Evolutionary conservation across 2,113 vertebrate species (phyloP), one percentile per base, ranked within the genome.

Genomic region (Osmerus eperlanus): DNA sequence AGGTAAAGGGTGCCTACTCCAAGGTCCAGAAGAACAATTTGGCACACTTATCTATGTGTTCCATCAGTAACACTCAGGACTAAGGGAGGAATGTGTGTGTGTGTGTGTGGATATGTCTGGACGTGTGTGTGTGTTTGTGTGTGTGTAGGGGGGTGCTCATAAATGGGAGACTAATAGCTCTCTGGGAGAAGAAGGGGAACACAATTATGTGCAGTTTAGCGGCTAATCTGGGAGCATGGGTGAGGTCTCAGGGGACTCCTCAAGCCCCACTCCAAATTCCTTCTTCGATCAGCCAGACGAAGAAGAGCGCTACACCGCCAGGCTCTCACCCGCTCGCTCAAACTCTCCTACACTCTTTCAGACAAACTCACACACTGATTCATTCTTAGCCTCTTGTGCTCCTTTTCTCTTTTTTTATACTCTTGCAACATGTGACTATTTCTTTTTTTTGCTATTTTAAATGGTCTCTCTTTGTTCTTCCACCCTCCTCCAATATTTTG

Each of bases 121-220:
- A 32, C 28, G 47, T 28, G 52, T 18, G 67, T 25, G 21, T 25
- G 52, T 28, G 66, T 8, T 52, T 54, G 21, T 54, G 66, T 54
- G 66, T 28, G 66, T 25, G 66, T 16, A 89, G 90, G 85, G 81
- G 78, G 88, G 87, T 84, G 92, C 81, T 92, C 93, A 92, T 91
- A 94, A 92, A 93, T 91, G 89, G 86, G 91, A 81, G 90, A 94
- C 92, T 94, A 96, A 96, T 95, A 94, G 95, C 93, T 94, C 87
- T 91, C 93, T 91, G 91, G 93, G 88, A 94, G 91, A 94, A 88
- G 92, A 87, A 86, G 91, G 92, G 93, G 94, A 94, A 94, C 92
- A 92, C 94, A 95, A 96, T 96, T 96, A 96, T 91, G 90, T 91
- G 91, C 93, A 94, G 93, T 96, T 95, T 93, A 94, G 92, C 92